Base-by-base conservation (phyloP, 2,797 vertebrate species). In the Petrocephalus schoutedeni region DNA sequence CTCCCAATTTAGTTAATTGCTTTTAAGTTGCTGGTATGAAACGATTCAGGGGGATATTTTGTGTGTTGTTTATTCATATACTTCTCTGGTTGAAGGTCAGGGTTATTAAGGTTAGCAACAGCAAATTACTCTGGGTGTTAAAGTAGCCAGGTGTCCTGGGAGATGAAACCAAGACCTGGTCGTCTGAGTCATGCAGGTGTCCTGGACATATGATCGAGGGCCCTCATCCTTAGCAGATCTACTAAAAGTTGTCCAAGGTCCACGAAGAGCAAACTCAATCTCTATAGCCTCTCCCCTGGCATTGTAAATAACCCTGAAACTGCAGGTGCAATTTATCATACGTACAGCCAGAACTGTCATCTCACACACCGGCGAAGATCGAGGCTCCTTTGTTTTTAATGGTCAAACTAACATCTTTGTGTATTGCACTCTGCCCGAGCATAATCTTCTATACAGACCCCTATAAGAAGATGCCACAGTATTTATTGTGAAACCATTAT, bases 291-390 rank as follows among this genome's bases (percentile, higher is more conserved):
- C 88, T 90, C 90, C 89, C 92, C 93, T 92, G 89, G 90, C 91
- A 57, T 85, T 90, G 89, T 89, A 89, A 90, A 90, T 90, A 91
- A 92, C 90, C 90, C 89, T 92, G 90, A 89, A 90, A 92, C 90
- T 89, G 90, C 67, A 6, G 32, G 67, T 71, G 67, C 67, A 71
- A 71, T 71, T 71, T 36, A 71, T 71, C 67, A 71, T 41, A 71
- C 28, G 4, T 71, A 36, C 67, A 36, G 67, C 67, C 67, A 71
- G 36, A 71, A 36, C 67, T 71, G 32, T 16, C 28, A 71, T 71
- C 32, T 12, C 16, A 71, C 12, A 36, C 36, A 71, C 28, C 16
- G 67, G 32, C 4, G 36, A 71, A 71, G 28, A 71, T 71, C 14
- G 64, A 36, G 12, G 64, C 64, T 71, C 14, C 64, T 71, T 71